A percentile compares a stretch with the other conserved stretches of the same genome.
These are phyloP conservation scores for Lithophane leautieri DNA, from an alignment of 2,888 invertebrate species.

Conservation along the genomic window DNA sequence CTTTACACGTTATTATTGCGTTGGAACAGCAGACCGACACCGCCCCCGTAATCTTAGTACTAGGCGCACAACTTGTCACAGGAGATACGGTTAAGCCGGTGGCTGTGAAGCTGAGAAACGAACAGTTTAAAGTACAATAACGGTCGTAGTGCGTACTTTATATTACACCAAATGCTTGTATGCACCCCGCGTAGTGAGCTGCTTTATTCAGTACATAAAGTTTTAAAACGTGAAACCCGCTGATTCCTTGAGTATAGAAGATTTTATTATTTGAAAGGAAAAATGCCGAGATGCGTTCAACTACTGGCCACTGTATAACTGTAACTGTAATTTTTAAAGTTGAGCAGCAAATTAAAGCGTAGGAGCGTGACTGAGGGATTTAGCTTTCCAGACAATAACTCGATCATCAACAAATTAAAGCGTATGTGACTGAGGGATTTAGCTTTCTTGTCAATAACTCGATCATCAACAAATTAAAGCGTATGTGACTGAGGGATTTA, in stretches of 20 bases:
- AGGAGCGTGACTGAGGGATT: background rate
- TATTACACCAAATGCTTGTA: background rate
- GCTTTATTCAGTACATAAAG: slow-evolving; percentile 1
- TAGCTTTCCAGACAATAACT: background rate
- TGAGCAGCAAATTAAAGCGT: background rate
- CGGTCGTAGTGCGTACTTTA: slow-evolving; percentile 4
- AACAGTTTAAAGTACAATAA: background rate
- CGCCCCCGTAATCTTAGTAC: slow-evolving; percentile 2
- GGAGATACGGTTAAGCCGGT: slow-evolving; percentile 1
- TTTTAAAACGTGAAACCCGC: slow-evolving; percentile 11
- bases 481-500: background rate
- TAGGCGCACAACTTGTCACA: slow-evolving; percentile 14
- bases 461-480: background rate
- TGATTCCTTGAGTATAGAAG: background rate
- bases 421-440: background rate
- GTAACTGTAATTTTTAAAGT: too few relatives aligned
- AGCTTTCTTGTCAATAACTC: background rate
- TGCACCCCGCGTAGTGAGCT: background rate
- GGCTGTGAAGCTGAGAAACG: background rate
- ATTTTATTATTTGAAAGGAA: slow-evolving; percentile 24
- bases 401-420: background rate
- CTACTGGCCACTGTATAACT: too few relatives aligned
- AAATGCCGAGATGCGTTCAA: background rate
- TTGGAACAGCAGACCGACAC: background rate
- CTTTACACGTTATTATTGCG: background rate